Evolutionary conservation across 2,888 invertebrate genomes (phyloP), one percentile per base, ranked within the genome.

Genomic region (Limnephilus marmoratus): DNA sequence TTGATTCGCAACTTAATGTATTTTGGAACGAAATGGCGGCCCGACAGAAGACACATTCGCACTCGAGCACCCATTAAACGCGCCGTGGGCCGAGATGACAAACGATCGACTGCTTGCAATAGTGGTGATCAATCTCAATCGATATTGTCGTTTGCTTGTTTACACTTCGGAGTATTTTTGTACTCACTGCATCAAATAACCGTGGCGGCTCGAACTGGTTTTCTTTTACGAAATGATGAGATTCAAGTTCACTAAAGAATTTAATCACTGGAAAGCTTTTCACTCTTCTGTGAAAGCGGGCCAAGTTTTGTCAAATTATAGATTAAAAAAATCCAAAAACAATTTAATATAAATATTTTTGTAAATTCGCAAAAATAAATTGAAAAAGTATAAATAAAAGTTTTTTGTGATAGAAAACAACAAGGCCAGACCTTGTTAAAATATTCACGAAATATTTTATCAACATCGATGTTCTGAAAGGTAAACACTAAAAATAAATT

Each of bases 71-170:
- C 88, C 88, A 89, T 89, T 89, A 89, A 80, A 81, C 88, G 88
- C 88, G 68, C 81, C 88, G 88, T 89, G 88, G 88, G 88, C 80
- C 88, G 81, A 89, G 88, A 89, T 89, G 88, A 89, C 88, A 89
- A 89, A 89, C 88, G 88, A 89, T 89, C 88, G 88, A 89, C 88
- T 89, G 81, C 88, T 89, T 37, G 34, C n/a, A 37, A 89, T 89
- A 89, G 88, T 37, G 88, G 13, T 89, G 88, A 37, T 15, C 9
- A 41, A 34, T 80, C 29, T 37, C 34, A 80, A 89, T 89, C 88
- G 88, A 89, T 81, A 89, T 81, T 89, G n/a, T 37, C 9, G 68
- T 68, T 9, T n/a, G 24, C 24, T 68, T 24, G 68, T 68, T 68
- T 68, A 68, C 68, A 68, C 68, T 24, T 68, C 0, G 24, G 68